Conservation (phyloP, 2,113 vertebrate genomes). For the Atractosteus spatula region DNA sequence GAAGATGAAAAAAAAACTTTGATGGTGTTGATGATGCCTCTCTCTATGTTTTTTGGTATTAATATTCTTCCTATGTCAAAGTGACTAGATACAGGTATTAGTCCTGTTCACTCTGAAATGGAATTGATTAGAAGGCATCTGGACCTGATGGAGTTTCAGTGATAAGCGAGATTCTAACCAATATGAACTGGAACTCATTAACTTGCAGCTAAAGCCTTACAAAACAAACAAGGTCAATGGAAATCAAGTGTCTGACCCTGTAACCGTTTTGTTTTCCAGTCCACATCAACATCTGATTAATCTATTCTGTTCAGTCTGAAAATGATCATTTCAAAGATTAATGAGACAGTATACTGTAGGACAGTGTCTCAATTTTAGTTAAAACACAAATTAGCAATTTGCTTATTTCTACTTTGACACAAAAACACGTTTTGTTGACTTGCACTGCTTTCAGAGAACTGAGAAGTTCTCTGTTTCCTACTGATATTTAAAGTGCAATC, state of each 20-base stretch:
- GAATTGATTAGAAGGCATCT: constrained; percentile 66
- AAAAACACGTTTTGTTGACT: too few relatives aligned
- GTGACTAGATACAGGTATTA: constrained; percentile 70
- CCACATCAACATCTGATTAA: background rate
- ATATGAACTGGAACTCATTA: constrained; percentile 51
- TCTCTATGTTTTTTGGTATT: constrained; percentile 28
- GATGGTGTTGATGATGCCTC: constrained; percentile 28
- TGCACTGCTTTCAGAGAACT: too few relatives aligned
- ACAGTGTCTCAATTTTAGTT: too few relatives aligned
- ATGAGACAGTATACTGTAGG: too few relatives aligned
- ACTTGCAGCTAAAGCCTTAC: constrained; percentile 66
- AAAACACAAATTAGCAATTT: too few relatives aligned
- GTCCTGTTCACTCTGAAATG: constrained; percentile 73
- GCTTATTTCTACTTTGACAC: too few relatives aligned
- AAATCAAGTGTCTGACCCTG: background rate
- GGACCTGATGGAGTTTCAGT: constrained; percentile 76
- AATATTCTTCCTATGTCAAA: constrained; percentile 70
- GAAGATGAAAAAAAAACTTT: constrained; percentile 50
- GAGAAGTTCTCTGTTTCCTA: too few relatives aligned
- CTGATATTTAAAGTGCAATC: too few relatives aligned
- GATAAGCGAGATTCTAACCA: constrained; percentile 78
- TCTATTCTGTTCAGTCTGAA: background rate
- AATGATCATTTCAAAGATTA: background rate
- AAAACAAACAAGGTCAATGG: background rate
- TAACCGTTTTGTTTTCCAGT: background rate